Conservation (phyloP, 2,113 vertebrate species). For the Noctilio leporinus region DNA sequence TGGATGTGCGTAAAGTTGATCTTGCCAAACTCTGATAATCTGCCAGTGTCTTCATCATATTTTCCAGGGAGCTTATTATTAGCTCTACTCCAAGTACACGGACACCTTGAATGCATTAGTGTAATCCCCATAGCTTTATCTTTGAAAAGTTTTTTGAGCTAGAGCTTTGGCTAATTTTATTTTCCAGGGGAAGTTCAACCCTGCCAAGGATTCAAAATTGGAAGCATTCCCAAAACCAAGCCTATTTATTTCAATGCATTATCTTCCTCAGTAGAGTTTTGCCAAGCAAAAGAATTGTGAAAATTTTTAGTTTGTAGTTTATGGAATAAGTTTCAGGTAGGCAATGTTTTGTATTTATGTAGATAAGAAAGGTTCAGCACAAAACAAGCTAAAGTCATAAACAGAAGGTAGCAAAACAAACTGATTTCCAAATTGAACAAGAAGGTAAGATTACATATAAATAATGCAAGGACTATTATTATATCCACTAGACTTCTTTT, state of each 20-base stretch:
- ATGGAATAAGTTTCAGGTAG: not conserved
- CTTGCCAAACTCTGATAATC: slow-evolving; percentile 49
- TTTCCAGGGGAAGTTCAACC: slow-evolving; percentile 51
- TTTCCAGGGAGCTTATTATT: slow-evolving; percentile 65
- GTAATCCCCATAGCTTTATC: slow-evolving; percentile 58
- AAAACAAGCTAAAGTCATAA: not conserved
- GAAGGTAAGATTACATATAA: not conserved
- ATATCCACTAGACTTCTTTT: not conserved
- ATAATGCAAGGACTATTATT: not conserved
- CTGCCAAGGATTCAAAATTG: slow-evolving; percentile 46
- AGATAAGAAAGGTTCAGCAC: not conserved
- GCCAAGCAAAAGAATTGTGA: slow-evolving; percentile 6
- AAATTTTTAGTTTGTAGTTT: slow-evolving; percentile 28
- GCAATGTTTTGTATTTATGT: not conserved
- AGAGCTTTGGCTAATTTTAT: slow-evolving; percentile 55
- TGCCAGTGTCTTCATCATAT: not conserved
- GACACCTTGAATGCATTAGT: slow-evolving; percentile 35
- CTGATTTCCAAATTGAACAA: not conserved
- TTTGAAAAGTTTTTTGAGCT: slow-evolving; percentile 18
- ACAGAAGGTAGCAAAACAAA: not conserved
- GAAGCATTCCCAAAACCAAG: slow-evolving; percentile 33
- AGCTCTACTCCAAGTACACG: slow-evolving; percentile 7
- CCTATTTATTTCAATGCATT: slow-evolving; percentile 33
- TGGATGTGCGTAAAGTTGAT: not conserved
- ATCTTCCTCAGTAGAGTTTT: slow-evolving; percentile 6